Percentiles rank a stretch among this genome's conserved stretches.
phyloP scores from a whole-genome alignment of 2,113 vertebrate species.

The Nesoenas mayeri region DNA sequence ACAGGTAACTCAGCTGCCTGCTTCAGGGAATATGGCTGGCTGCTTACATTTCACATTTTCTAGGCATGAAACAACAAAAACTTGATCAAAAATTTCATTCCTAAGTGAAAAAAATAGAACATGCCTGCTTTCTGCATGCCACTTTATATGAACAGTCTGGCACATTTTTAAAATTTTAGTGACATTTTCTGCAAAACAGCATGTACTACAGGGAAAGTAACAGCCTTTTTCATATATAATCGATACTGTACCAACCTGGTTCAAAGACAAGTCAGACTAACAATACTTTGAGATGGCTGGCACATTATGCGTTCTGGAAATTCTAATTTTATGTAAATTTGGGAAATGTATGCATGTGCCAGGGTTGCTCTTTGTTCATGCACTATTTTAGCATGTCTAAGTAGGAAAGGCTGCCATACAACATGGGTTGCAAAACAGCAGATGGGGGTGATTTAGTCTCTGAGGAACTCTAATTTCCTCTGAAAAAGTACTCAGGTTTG shows the following conservation, averaged over 20 bases:
- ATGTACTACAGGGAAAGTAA: slow-evolving; percentile 31
- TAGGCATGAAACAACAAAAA: background rate
- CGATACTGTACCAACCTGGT: background rate
- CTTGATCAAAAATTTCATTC: background rate
- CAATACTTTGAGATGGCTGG: slow-evolving; percentile 59
- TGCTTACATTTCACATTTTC: background rate
- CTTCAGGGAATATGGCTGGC: background rate
- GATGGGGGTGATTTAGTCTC: slow-evolving; percentile 71
- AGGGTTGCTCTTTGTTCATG: slow-evolving; percentile 71
- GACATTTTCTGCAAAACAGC: slow-evolving; percentile 11
- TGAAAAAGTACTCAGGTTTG: slow-evolving; percentile 61
- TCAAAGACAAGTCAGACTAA: slow-evolving; percentile 61
- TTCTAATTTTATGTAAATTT: slow-evolving; percentile 77
- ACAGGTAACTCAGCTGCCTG: background rate
- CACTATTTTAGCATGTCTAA: slow-evolving; percentile 73
- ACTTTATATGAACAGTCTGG: background rate
- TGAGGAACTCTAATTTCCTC: slow-evolving; percentile 67
- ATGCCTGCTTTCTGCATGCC: background rate
- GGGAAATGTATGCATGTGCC: slow-evolving; percentile 66
- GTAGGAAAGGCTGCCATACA: slow-evolving; percentile 70
- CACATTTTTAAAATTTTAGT: background rate
- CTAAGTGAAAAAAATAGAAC: background rate
- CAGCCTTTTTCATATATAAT: slow-evolving; percentile 20
- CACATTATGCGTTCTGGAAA: slow-evolving; percentile 71
- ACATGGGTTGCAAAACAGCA: slow-evolving; percentile 67